Evolutionary conservation across 2,888 invertebrate species (phyloP).

Genomic region (Gari tellinella): DNA sequence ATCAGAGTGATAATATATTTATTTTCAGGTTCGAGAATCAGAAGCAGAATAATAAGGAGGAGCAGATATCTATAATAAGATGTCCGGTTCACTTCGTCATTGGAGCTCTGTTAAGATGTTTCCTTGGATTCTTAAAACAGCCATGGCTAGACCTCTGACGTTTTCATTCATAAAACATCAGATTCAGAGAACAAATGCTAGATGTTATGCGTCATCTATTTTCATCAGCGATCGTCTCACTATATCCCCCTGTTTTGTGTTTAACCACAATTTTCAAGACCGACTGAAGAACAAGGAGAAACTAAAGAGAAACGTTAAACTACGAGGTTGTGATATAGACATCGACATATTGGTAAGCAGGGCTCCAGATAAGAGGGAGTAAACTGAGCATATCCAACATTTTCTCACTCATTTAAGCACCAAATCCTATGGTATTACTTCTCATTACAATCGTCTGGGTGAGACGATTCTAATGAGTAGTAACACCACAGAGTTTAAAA

Average conservation of each 20-base stretch:
- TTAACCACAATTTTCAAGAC: slow-evolving; percentile 32
- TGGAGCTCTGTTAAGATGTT: neutral
- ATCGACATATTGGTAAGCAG: slow-evolving; percentile 40
- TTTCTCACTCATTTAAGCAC: too few species aligned
- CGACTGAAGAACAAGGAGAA: slow-evolving; percentile 25
- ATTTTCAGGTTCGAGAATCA: too few species aligned
- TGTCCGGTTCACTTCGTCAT: slow-evolving; percentile 1
- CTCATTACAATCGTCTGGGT: too few species aligned
- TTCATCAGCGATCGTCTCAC: slow-evolving; percentile 40
- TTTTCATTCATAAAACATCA: slow-evolving; percentile 4
- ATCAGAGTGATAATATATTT: too few species aligned
- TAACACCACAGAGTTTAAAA: too few species aligned
- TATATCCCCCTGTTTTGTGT: slow-evolving; percentile 13
- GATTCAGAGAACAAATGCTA: neutral
- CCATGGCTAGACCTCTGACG: slow-evolving; percentile 12
- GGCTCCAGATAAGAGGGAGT: too few species aligned
- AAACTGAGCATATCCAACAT: too few species aligned
- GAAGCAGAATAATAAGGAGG: too few species aligned
- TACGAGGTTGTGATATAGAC: slow-evolving; percentile 35
- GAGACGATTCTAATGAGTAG: too few species aligned
- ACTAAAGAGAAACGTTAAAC: slow-evolving; percentile 33
- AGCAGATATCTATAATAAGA: neutral
- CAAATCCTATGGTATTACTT: too few species aligned
- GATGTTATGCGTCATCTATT: slow-evolving; percentile 31
- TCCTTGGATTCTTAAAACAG: neutral